phyloP scores from a whole-genome alignment of 23 tunicate species.

The Ciona savignyi region DNA sequence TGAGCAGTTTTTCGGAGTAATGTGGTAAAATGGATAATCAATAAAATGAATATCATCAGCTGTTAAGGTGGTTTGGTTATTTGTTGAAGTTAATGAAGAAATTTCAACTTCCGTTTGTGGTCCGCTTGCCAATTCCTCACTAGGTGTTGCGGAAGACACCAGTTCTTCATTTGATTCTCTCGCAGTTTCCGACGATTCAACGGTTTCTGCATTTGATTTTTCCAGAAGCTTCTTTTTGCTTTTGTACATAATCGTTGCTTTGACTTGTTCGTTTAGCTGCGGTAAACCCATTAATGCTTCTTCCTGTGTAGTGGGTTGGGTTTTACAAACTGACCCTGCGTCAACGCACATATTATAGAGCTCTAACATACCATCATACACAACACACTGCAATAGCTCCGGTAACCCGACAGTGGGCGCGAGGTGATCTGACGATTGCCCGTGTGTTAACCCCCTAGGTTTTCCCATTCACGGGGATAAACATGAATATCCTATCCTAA shows the following conservation, averaged over 20 bases:
- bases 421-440: too few relatives aligned
- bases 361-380: too few relatives aligned
- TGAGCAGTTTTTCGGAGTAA: not conserved
- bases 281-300: constrained; percentile 20
- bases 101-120: not conserved
- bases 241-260: constrained; percentile 37
- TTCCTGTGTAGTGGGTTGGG: constrained; percentile 48
- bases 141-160: not conserved
- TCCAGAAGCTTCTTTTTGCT: not conserved
- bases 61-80: not conserved
- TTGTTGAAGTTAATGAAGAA: not conserved
- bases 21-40: constrained; percentile 34
- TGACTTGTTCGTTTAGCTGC: constrained; percentile 22
- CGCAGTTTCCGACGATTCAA: not conserved
- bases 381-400: too few relatives aligned
- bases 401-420: too few relatives aligned
- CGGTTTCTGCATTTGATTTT: too few relatives aligned
- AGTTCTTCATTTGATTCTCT: not conserved
- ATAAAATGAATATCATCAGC: not conserved
- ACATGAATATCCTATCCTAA: too few relatives aligned
- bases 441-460: too few relatives aligned
- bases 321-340: too few relatives aligned
- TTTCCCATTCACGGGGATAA: too few relatives aligned
- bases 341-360: too few relatives aligned
- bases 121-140: too few relatives aligned